phyloP scores from a whole-genome alignment of 2,888 invertebrate species.

The Apoda limacodes region DNA sequence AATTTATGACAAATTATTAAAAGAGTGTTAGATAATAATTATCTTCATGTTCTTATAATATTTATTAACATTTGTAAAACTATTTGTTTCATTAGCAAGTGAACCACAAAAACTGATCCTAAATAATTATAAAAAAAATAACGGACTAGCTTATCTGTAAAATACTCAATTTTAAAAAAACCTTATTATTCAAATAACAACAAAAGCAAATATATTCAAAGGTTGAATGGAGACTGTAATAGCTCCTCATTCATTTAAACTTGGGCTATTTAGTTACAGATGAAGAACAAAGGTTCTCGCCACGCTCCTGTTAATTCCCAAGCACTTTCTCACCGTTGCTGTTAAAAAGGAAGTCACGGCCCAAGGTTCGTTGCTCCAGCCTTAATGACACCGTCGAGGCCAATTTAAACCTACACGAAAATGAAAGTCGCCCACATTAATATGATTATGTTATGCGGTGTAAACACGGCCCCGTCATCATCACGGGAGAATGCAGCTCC shows the following conservation, averaged over 20 bases:
- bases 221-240: constrained; percentile 20
- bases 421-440: constrained; percentile 37
- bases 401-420: constrained; percentile 34
- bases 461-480: too few relatives aligned
- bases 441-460: too few relatives aligned
- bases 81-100: too few relatives aligned
- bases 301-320: constrained; percentile 53
- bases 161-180: too few relatives aligned
- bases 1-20: too few relatives aligned
- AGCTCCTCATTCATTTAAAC: constrained; percentile 1
- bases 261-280: constrained; percentile 32
- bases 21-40: too few relatives aligned
- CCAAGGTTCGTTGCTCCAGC: constrained; percentile 42
- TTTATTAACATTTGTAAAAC: too few relatives aligned
- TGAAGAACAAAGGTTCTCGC: constrained; percentile 47
- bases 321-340: constrained; percentile 49
- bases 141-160: too few relatives aligned
- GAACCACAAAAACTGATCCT: too few relatives aligned
- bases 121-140: too few relatives aligned
- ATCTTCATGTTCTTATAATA: too few relatives aligned
- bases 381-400: constrained; percentile 22
- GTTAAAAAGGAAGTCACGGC: constrained; percentile 64
- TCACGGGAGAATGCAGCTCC: too few relatives aligned
- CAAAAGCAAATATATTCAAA: constrained; percentile 44
- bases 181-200: constrained; percentile 28